A percentile compares a stretch with the other conserved stretches of the same genome.
These are phyloP conservation scores for Eubasilissa splendida DNA, from an alignment of 2,888 invertebrate species.

Conservation along the genomic window DNA sequence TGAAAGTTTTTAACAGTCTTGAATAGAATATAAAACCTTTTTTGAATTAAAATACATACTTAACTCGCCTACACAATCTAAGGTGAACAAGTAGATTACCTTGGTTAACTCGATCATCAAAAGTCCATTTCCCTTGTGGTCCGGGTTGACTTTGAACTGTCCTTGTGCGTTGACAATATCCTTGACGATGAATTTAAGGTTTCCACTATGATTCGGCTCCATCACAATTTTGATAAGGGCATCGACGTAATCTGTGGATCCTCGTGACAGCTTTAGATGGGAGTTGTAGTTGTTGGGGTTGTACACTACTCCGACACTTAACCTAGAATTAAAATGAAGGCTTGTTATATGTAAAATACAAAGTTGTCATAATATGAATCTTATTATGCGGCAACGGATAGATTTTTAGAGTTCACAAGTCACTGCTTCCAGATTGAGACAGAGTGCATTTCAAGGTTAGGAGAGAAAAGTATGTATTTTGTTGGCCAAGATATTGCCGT, in stretches of 20 bases:
- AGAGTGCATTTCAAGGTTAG: no score
- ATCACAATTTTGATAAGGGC: slow-evolving; percentile 70
- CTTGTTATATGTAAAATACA: not conserved
- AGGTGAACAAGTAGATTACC: slow-evolving; percentile 60
- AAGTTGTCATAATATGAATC: no score
- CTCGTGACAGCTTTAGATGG: slow-evolving; percentile 71
- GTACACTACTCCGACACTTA: slow-evolving; percentile 69
- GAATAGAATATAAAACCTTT: no score
- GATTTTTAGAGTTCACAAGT: no score
- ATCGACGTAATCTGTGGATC: slow-evolving; percentile 71
- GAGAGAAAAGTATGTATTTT: no score
- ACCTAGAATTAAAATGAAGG: slow-evolving; percentile 61
- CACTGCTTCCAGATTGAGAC: no score
- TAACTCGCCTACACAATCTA: no score
- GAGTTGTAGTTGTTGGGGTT: slow-evolving; percentile 69
- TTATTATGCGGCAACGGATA: no score
- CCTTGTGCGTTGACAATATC: slow-evolving; percentile 76
- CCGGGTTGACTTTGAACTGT: slow-evolving; percentile 74
- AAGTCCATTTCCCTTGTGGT: slow-evolving; percentile 76
- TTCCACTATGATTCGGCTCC: slow-evolving; percentile 66
- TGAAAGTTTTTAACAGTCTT: no score
- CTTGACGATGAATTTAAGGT: slow-evolving; percentile 75
- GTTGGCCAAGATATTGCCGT: no score
- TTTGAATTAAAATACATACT: no score
- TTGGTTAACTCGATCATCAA: slow-evolving; percentile 75